Conservation (phyloP, 2,888 invertebrate genomes). For the Ophion obscuratus region DNA sequence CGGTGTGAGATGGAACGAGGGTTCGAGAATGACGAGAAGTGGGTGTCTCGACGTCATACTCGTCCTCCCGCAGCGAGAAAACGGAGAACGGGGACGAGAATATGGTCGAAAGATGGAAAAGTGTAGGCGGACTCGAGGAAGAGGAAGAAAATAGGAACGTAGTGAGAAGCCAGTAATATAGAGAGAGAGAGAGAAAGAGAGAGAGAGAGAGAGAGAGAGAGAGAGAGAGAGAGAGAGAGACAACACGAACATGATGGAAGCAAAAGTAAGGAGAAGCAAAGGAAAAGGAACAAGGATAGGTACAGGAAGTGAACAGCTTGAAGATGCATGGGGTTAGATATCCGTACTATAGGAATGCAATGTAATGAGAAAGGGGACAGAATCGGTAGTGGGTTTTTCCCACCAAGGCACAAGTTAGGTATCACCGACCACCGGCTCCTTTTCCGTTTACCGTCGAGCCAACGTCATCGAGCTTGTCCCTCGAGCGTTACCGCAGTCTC, state of each 20-base stretch:
- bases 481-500: slow-evolving; percentile 50
- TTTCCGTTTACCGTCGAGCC: slow-evolving; percentile 76
- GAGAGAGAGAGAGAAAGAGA: slow-evolving; percentile 2
- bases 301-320: slow-evolving; percentile 23
- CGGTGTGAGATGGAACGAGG: slow-evolving; percentile 62
- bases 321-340: slow-evolving; percentile 34
- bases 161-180: slow-evolving; percentile 19
- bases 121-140: slow-evolving; percentile 42
- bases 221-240: slow-evolving; percentile 21
- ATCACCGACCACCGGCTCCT: slow-evolving; percentile 77
- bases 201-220: slow-evolving; percentile 17
- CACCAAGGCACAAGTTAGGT: slow-evolving; percentile 72
- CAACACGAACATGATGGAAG: slow-evolving; percentile 58
- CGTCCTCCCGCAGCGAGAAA: slow-evolving; percentile 45
- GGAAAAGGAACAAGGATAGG: slow-evolving; percentile 47
- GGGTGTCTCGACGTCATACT: slow-evolving; percentile 62
- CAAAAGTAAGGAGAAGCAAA: slow-evolving; percentile 72
- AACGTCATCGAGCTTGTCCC: slow-evolving; percentile 61
- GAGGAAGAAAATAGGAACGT: slow-evolving; percentile 17
- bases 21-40: slow-evolving; percentile 55
- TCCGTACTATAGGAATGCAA: slow-evolving; percentile 19
- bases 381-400: slow-evolving; percentile 59
- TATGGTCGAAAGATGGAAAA: slow-evolving; percentile 71
- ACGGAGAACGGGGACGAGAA: slow-evolving; percentile 76
- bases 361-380: slow-evolving; percentile 28